Conservation (phyloP, 1,140 invertebrate species). For the Drosophila serrata region DNA sequence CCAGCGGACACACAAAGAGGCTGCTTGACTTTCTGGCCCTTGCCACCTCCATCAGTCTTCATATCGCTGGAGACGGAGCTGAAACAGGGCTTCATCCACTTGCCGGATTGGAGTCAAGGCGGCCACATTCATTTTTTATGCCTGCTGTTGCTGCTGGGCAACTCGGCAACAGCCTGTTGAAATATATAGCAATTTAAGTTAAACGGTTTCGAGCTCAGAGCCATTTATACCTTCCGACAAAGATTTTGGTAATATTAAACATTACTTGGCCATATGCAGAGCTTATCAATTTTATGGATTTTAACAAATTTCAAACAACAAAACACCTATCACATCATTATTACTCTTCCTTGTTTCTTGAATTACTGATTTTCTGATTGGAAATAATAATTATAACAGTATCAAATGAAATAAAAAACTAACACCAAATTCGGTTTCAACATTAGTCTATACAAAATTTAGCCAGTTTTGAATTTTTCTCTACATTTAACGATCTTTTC, state of each 20-base stretch:
- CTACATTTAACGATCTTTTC: no score
- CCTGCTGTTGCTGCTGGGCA: conserved; percentile 38
- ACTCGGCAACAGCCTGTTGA: conserved; percentile 49
- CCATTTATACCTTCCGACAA: neutral
- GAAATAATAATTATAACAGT: neutral
- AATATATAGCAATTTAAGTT: conserved; percentile 74
- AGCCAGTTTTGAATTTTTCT: no score
- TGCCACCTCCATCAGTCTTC: conserved; percentile 29
- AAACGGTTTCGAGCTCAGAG: conserved; percentile 51
- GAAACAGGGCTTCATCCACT: conserved; percentile 13
- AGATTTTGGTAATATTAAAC: conserved; percentile 3
- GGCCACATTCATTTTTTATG: conserved; percentile 69
- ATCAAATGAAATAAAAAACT: no score
- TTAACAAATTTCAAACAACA: neutral
- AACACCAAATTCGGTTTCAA: no score
- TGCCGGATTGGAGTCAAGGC: conserved; percentile 41
- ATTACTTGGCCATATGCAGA: neutral
- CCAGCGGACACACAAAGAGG: conserved; percentile 54
- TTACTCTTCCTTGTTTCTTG: neutral
- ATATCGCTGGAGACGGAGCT: conserved; percentile 3
- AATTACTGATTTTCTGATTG: neutral
- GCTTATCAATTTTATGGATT: neutral
- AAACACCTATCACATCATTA: neutral
- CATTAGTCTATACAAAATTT: no score
- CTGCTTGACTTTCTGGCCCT: conserved; percentile 69